Conservation (phyloP, 2,797 vertebrate genomes). For the Pseudotriccus pelzelni region DNA sequence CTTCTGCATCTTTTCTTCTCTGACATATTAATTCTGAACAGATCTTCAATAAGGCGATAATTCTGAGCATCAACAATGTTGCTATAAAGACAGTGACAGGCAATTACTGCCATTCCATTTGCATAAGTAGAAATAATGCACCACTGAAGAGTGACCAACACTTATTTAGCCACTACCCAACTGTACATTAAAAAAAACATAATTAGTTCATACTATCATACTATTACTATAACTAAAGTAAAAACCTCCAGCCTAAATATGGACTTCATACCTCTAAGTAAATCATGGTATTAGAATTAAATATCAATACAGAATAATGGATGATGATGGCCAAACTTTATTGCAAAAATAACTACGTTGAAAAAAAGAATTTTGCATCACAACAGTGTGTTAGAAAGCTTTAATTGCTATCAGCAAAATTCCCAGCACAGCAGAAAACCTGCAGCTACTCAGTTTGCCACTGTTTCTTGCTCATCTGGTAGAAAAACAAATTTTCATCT, state of each 20-base stretch:
- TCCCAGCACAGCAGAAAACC: neutral
- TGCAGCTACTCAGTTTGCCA: neutral
- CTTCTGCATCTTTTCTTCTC: constrained; percentile 95
- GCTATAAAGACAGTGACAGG: constrained; percentile 72
- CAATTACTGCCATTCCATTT: neutral
- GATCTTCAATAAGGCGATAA: constrained; percentile 93
- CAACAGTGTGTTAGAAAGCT: neutral
- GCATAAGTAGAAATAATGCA: neutral
- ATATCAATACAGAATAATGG: neutral
- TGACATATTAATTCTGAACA: constrained; percentile 91
- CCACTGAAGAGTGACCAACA: neutral
- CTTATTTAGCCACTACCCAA: neutral
- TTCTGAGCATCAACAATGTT: constrained; percentile 97
- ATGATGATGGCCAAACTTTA: neutral
- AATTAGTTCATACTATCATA: neutral
- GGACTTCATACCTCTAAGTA: neutral
- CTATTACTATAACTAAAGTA: neutral
- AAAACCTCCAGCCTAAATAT: neutral
- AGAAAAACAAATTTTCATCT: neutral
- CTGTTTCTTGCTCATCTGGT: neutral
- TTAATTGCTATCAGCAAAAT: neutral
- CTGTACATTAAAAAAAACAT: neutral
- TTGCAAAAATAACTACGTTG: neutral
- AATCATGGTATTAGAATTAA: neutral
- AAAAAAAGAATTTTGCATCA: neutral